Percentiles rank a stretch among this genome's conserved stretches.
Conservation (phyloP, 2,113 vertebrate species). For the Danio rerio region GRCz12tu NC_133180.1:18999001-18999500, state of each 20-base stretch:
- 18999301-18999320: no score
- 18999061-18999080: not conserved
- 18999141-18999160: conserved; percentile 1
- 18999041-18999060: not conserved
- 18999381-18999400: no score
- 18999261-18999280: not conserved
- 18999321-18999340: no score
- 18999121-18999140: not conserved
- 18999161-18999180: not conserved
- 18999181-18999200: not conserved
- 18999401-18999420: no score
- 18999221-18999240: not conserved
- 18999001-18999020: not conserved
- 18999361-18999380: no score
- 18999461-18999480: no score
- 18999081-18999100: not conserved
- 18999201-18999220: not conserved
- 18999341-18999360: no score
- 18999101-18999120: not conserved
- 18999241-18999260: not conserved
- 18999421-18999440: no score
- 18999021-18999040: conserved; percentile 14
- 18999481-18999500: no score
- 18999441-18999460: no score
- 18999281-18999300: no score